phyloP scores from a whole-genome alignment of 2,888 invertebrate genomes.

The Oligia latruncula region DNA sequence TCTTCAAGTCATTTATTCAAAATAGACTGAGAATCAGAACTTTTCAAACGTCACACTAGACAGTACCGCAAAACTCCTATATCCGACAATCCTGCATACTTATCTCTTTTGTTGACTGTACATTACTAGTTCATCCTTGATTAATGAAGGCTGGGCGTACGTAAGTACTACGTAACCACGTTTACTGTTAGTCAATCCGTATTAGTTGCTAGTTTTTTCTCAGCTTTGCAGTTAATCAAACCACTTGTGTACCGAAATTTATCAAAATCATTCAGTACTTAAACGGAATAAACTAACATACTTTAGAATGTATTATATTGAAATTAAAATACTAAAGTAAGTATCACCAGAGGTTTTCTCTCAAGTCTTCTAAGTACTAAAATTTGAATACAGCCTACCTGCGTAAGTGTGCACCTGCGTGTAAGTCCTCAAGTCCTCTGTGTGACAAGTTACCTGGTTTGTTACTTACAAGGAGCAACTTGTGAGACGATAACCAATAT shows the following conservation, averaged over 20 bases:
- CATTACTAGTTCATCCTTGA: background rate
- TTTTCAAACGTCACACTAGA: background rate
- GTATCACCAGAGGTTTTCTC: background rate
- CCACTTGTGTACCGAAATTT: background rate
- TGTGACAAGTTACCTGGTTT: slow-evolving; percentile 17
- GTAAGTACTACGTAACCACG: background rate
- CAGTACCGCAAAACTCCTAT: background rate
- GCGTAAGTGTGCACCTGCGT: no score
- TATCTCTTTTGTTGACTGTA: background rate
- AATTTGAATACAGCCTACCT: background rate
- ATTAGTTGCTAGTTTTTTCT: background rate
- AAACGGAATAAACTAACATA: background rate
- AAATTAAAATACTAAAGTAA: background rate
- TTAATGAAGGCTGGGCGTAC: background rate
- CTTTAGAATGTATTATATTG: background rate
- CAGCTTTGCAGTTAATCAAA: background rate
- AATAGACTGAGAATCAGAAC: background rate
- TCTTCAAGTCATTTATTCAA: background rate
- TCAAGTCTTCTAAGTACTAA: background rate
- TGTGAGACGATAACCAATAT: slow-evolving; percentile 8
- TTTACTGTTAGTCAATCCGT: no score
- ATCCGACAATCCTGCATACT: no score
- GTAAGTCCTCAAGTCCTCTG: background rate
- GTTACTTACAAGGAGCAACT: slow-evolving; percentile 3
- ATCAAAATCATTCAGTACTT: no score